Percentiles rank a stretch among this genome's conserved stretches.
phyloP scores from a whole-genome alignment of 2,113 vertebrate genomes.

The Verasper variegatus region DNA sequence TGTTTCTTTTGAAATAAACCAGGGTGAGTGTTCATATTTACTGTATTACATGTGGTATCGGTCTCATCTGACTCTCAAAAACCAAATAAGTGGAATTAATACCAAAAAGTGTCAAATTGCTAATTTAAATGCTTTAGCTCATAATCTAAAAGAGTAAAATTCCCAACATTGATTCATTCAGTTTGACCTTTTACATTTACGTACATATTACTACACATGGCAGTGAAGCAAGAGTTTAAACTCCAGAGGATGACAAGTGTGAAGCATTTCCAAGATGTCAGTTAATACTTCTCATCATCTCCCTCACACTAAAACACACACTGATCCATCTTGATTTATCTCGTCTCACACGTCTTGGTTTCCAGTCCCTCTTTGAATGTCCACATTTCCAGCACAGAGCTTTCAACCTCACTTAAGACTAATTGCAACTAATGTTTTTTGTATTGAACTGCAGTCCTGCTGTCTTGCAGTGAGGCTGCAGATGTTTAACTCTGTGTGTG shows the following conservation, averaged over 20 bases:
- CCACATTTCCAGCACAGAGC: slow-evolving; percentile 13
- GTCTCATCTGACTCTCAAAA: too few species aligned
- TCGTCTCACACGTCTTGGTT: slow-evolving; percentile 8
- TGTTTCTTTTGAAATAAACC: too few species aligned
- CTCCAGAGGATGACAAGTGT: not conserved
- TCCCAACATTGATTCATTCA: not conserved
- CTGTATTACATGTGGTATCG: not conserved
- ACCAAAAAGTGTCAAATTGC: not conserved
- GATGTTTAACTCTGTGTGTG: slow-evolving; percentile 34
- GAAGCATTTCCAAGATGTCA: slow-evolving; percentile 27
- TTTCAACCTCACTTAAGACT: slow-evolving; percentile 50
- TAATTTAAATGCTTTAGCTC: not conserved
- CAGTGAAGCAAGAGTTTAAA: slow-evolving; percentile 19
- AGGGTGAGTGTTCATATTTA: too few species aligned
- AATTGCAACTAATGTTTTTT: slow-evolving; percentile 68
- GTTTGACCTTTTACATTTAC: not conserved
- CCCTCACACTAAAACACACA: not conserved
- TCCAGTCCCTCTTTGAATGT: not conserved
- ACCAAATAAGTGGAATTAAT: too few species aligned
- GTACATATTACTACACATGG: not conserved
- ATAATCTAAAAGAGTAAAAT: not conserved
- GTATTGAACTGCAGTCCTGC: slow-evolving; percentile 57
- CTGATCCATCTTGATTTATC: not conserved
- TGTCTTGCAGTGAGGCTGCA: slow-evolving; percentile 37
- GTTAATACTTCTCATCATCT: slow-evolving; percentile 15